Evolutionary conservation across 2,113 vertebrate species (phyloP).

Genomic region (Chitala chitala): DNA sequence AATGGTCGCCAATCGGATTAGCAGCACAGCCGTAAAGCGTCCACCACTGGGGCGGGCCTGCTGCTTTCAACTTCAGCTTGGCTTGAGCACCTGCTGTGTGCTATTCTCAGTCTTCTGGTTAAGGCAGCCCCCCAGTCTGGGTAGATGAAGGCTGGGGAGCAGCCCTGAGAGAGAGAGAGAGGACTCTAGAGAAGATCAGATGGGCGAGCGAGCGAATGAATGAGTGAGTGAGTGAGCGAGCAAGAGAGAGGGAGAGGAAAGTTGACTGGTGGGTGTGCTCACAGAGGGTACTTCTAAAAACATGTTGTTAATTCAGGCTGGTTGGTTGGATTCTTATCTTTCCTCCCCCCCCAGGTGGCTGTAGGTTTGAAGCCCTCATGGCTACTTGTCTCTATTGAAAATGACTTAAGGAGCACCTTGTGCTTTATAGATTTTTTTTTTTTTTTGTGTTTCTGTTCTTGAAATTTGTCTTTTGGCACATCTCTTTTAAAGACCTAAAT

Average conservation of each 20-base stretch:
- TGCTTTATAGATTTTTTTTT: too few species aligned
- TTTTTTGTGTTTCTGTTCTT: too few species aligned
- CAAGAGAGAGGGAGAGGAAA: not conserved
- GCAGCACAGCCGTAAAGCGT: not conserved
- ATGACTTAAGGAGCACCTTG: too few species aligned
- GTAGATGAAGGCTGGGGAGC: constrained; percentile 9
- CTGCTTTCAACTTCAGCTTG: not conserved
- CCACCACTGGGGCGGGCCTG: not conserved
- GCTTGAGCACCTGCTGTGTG: constrained; percentile 18
- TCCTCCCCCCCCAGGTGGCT: too few species aligned
- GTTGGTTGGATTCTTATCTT: too few species aligned
- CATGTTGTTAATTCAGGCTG: too few species aligned
- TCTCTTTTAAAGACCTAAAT: too few species aligned
- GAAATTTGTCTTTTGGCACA: too few species aligned
- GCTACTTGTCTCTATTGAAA: too few species aligned
- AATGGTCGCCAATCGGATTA: constrained; percentile 1
- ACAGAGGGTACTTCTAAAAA: not conserved
- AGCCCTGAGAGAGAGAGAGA: not conserved
- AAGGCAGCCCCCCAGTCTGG: constrained; percentile 1
- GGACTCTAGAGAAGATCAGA: not conserved
- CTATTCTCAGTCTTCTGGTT: constrained; percentile 20
- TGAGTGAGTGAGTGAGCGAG: not conserved
- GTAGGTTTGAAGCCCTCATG: too few species aligned
- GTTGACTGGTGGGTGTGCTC: not conserved
- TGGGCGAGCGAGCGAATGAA: too few species aligned